Evolutionary conservation across 2,113 vertebrate genomes (phyloP).

Genomic region (Pteronura brasiliensis): DNA sequence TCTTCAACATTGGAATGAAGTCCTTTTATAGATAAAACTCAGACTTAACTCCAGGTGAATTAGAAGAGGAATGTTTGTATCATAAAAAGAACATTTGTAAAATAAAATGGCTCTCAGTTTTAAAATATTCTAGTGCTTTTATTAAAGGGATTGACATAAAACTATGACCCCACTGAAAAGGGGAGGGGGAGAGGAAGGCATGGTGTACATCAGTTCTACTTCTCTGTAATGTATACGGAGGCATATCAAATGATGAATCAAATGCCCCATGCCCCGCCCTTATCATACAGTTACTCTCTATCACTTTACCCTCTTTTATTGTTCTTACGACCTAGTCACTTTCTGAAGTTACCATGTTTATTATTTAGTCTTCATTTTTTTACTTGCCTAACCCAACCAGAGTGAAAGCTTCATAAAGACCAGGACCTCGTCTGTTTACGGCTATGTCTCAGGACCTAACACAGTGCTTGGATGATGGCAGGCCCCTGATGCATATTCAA

Average conservation of each 20-base stretch:
- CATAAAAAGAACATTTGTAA: background rate
- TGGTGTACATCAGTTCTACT: background rate
- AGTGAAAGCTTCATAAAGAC: background rate
- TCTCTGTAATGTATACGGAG: background rate
- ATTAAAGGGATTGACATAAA: background rate
- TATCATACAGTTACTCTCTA: background rate
- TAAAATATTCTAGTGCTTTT: background rate
- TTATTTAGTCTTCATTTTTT: background rate
- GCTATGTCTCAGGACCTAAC: background rate
- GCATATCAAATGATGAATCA: background rate
- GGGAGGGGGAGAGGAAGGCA: background rate
- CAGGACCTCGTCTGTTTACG: too few relatives aligned
- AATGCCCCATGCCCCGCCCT: background rate
- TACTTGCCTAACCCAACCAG: background rate
- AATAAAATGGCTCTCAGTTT: background rate
- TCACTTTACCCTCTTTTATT: background rate
- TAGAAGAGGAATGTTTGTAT: background rate
- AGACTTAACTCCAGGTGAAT: background rate
- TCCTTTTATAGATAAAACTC: background rate
- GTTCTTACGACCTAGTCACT: background rate
- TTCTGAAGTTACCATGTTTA: background rate
- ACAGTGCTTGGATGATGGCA: background rate
- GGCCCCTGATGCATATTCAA: background rate
- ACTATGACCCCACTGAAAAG: background rate
- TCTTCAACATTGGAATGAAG: background rate